A percentile compares a stretch with the other conserved stretches of the same genome.
phyloP scores from a whole-genome alignment of 2,113 vertebrate species.

The Donacobius atricapilla region DNA sequence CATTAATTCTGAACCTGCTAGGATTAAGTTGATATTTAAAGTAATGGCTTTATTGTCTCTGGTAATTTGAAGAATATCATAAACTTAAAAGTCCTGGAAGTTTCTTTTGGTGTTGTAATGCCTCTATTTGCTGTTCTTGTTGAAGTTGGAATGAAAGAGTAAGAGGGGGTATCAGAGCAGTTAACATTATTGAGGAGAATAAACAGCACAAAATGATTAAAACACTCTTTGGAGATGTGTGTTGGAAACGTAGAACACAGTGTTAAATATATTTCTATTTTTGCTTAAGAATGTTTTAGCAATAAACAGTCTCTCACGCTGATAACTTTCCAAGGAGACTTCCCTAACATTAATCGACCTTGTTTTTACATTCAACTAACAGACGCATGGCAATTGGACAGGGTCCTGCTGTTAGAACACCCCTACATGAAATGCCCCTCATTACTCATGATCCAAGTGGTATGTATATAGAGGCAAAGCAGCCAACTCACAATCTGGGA shows the following conservation, averaged over 20 bases:
- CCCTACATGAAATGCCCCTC: slow-evolving; percentile 53
- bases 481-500: slow-evolving; percentile 37
- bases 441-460: slow-evolving; percentile 51
- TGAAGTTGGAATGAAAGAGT: not conserved
- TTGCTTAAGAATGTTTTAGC: slow-evolving; percentile 56
- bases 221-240: not conserved
- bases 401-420: slow-evolving; percentile 34
- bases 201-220: slow-evolving; percentile 2
- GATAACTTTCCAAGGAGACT: slow-evolving; percentile 65
- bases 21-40: not conserved
- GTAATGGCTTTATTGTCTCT: not conserved
- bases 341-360: slow-evolving; percentile 54
- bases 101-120: not conserved
- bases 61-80: not conserved
- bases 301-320: slow-evolving; percentile 59
- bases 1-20: not conserved
- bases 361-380: slow-evolving; percentile 67
- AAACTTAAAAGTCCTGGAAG: not conserved
- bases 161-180: not conserved
- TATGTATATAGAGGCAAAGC: slow-evolving; percentile 29
- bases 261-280: slow-evolving; percentile 64
- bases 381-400: slow-evolving; percentile 57
- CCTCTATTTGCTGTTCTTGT: not conserved
- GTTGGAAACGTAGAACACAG: not conserved
- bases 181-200: not conserved